These are phyloP conservation scores for Telmatochromis sp. DNA, from an alignment of 2,113 vertebrate species.

Conservation along the genomic window DNA sequence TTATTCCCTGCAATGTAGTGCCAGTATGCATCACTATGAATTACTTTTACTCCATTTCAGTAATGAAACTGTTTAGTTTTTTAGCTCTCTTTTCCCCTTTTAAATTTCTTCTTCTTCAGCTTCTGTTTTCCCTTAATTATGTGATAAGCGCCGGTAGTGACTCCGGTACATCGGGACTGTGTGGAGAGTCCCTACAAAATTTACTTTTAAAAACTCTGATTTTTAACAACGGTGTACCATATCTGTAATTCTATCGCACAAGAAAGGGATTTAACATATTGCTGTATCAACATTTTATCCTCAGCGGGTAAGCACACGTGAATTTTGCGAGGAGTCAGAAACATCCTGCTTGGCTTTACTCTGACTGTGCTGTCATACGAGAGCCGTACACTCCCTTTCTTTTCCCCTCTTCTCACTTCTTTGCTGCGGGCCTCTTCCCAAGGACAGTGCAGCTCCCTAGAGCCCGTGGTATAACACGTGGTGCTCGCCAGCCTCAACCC, in stretches of 20 bases:
- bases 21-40: not conserved
- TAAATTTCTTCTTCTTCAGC: not conserved
- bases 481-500: constrained; percentile 45
- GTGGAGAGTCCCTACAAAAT: not conserved
- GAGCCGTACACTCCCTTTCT: not conserved
- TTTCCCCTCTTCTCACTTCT: constrained; percentile 15
- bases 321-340: not conserved
- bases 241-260: not conserved
- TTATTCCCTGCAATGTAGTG: not conserved
- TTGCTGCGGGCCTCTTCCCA: constrained; percentile 61
- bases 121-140: not conserved
- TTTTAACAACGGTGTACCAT: not conserved
- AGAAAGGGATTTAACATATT: not conserved
- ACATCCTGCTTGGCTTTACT: not conserved
- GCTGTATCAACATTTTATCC: not conserved
- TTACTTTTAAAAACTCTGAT: not conserved
- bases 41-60: not conserved
- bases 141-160: not conserved
- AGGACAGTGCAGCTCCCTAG: constrained; percentile 61
- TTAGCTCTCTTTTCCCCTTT: not conserved
- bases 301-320: not conserved
- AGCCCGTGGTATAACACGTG: constrained; percentile 44
- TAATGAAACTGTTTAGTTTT: not conserved
- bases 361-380: constrained; percentile 4
- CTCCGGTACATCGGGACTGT: not conserved